phyloP scores from a whole-genome alignment of 2,888 invertebrate species.

The Melanostoma scalare region DNA sequence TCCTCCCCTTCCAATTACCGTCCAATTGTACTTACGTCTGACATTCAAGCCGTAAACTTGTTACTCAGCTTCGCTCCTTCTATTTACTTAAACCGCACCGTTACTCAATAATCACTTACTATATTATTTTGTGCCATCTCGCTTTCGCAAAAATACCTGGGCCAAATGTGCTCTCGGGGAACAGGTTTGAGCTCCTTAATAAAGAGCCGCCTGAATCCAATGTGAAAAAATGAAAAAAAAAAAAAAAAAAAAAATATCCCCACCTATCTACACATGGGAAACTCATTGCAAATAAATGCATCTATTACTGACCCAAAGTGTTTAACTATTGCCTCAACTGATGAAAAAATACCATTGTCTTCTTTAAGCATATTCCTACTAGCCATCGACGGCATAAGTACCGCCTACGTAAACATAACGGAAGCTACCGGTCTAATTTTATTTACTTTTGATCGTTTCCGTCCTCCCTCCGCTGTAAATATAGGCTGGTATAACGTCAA shows the following conservation, averaged over 20 bases:
- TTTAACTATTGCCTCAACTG: conserved; percentile 11
- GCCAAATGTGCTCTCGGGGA: too few relatives aligned
- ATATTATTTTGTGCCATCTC: neutral
- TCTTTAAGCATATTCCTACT: conserved; percentile 12
- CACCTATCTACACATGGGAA: neutral
- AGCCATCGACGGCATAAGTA: conserved; percentile 33
- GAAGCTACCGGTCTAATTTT: conserved; percentile 27
- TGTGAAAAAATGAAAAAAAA: conserved; percentile 1
- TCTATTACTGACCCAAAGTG: conserved; percentile 14
- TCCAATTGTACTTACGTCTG: too few relatives aligned
- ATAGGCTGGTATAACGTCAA: conserved; percentile 36
- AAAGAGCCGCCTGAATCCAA: neutral
- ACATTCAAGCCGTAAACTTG: conserved; percentile 5
- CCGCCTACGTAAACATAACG: conserved; percentile 11
- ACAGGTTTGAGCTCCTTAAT: too few relatives aligned
- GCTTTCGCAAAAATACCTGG: neutral
- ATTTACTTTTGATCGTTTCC: conserved; percentile 45
- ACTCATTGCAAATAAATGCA: conserved; percentile 8
- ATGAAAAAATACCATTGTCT: conserved; percentile 17
- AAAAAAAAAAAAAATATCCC: conserved; percentile 12
- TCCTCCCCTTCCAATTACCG: too few relatives aligned
- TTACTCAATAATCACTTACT: neutral
- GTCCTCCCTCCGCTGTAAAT: conserved; percentile 10
- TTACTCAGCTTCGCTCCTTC: neutral
- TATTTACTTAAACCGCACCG: neutral